Percentiles rank a stretch among this genome's conserved stretches.
Conservation (phyloP, 2,797 vertebrate genomes). For the Hylomyscus alleni region DNA sequence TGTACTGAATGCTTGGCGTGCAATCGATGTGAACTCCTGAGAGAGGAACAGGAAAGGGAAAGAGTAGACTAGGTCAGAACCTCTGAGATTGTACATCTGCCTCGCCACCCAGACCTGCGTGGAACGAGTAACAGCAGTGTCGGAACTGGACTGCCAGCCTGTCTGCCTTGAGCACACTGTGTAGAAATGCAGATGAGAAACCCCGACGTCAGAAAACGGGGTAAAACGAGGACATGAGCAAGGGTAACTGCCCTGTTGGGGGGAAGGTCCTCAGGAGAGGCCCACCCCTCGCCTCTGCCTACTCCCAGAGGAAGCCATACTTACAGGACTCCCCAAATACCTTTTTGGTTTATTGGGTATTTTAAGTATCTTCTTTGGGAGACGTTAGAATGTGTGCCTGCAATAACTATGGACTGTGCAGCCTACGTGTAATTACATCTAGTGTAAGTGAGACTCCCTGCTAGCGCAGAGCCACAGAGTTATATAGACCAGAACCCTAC, state of each 20-base stretch:
- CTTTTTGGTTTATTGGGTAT: neutral
- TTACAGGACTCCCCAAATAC: neutral
- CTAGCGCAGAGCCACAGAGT: neutral
- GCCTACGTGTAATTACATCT: neutral
- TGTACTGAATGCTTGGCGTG: neutral
- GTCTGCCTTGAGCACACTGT: neutral
- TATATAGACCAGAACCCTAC: neutral
- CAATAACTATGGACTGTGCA: neutral
- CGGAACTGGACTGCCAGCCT: neutral
- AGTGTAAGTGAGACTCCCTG: neutral
- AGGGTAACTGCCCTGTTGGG: neutral
- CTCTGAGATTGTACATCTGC: neutral
- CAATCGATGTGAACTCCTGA: neutral
- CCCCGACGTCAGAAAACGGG: neutral
- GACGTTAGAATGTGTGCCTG: neutral
- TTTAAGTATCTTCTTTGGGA: conserved; percentile 4
- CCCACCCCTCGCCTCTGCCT: neutral
- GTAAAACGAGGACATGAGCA: neutral
- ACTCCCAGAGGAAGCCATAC: neutral
- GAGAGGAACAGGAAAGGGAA: neutral
- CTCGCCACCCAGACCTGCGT: too few relatives aligned
- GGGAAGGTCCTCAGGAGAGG: neutral
- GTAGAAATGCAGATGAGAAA: neutral
- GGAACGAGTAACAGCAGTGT: neutral
- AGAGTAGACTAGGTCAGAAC: neutral